phyloP scores from a whole-genome alignment of 2,113 vertebrate genomes.

The Saccopteryx bilineata region DNA sequence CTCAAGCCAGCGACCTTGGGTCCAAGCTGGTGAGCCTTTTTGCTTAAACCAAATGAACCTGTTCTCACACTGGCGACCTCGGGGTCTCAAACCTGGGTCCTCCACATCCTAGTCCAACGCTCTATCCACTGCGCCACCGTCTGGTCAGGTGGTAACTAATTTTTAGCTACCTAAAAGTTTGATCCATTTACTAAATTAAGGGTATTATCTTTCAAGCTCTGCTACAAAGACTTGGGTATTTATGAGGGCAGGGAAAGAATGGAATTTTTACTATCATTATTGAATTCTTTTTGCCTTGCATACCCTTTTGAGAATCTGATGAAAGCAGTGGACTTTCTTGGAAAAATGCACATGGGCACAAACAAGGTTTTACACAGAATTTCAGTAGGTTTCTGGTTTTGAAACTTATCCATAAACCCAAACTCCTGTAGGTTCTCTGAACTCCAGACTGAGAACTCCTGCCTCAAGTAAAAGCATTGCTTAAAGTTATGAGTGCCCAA shows the following conservation, averaged over 20 bases:
- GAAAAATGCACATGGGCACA: background rate
- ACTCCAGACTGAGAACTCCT: slow-evolving; percentile 23
- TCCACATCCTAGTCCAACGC: too few species aligned
- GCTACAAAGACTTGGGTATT: background rate
- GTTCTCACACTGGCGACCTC: too few species aligned
- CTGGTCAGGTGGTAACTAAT: background rate
- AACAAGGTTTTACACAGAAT: slow-evolving; percentile 4
- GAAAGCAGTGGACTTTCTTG: background rate
- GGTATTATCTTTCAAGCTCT: background rate
- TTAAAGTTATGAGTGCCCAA: background rate
- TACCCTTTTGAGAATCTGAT: slow-evolving; percentile 38
- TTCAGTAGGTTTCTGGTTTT: slow-evolving; percentile 43
- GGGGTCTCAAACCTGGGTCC: too few species aligned
- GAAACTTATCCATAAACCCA: background rate
- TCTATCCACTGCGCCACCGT: too few species aligned
- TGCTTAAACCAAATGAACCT: too few species aligned
- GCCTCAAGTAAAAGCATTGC: slow-evolving; percentile 35
- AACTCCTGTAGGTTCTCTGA: background rate
- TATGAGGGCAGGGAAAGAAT: background rate
- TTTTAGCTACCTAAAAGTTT: slow-evolving; percentile 28
- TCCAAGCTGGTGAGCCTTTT: too few species aligned
- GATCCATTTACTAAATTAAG: slow-evolving; percentile 10
- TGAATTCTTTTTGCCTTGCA: background rate
- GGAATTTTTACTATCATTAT: slow-evolving; percentile 4
- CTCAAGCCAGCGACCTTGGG: too few species aligned